A percentile compares a stretch with the other conserved stretches of the same genome.
phyloP scores from a whole-genome alignment of 1,140 invertebrate species.

The Marisa cornuarietis region DNA sequence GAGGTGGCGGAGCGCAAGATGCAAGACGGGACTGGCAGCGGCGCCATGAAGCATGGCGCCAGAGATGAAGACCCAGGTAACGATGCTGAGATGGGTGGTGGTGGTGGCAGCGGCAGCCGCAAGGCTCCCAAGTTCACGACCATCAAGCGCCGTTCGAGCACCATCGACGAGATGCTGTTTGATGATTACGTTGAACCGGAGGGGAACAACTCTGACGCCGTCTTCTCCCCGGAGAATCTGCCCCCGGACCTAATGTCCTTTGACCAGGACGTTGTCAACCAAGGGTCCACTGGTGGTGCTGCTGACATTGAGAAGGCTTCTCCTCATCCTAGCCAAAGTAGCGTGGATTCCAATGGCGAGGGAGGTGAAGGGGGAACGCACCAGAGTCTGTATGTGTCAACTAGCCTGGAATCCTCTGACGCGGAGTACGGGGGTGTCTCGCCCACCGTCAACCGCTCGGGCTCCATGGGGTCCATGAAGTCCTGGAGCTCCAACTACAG shows the following conservation, averaged over 20 bases:
- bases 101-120: not conserved
- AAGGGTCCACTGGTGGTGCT: slow-evolving; percentile 24
- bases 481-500: slow-evolving; percentile 80
- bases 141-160: slow-evolving; percentile 55
- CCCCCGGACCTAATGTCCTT: slow-evolving; percentile 59
- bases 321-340: slow-evolving; percentile 24
- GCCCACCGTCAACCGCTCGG: slow-evolving; percentile 59
- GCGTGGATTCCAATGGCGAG: slow-evolving; percentile 25
- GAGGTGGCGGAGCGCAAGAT: too few relatives aligned
- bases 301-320: slow-evolving; percentile 12
- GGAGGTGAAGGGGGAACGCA: not conserved
- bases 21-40: too few relatives aligned
- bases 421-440: slow-evolving; percentile 57
- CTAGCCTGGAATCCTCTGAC: slow-evolving; percentile 73
- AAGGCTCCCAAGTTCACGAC: slow-evolving; percentile 49
- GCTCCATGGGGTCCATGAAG: slow-evolving; percentile 76
- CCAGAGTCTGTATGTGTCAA: slow-evolving; percentile 51
- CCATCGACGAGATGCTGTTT: slow-evolving; percentile 62
- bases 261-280: slow-evolving; percentile 45
- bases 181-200: slow-evolving; percentile 56
- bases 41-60: too few relatives aligned
- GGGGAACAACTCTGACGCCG: slow-evolving; percentile 21
- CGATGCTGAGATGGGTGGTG: not conserved
- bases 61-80: not conserved
- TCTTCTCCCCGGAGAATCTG: slow-evolving; percentile 30